These are phyloP conservation scores for Oryzias dopingdopingensis DNA, from an alignment of 2,797 vertebrate genomes.

Conservation along the genomic window DNA sequence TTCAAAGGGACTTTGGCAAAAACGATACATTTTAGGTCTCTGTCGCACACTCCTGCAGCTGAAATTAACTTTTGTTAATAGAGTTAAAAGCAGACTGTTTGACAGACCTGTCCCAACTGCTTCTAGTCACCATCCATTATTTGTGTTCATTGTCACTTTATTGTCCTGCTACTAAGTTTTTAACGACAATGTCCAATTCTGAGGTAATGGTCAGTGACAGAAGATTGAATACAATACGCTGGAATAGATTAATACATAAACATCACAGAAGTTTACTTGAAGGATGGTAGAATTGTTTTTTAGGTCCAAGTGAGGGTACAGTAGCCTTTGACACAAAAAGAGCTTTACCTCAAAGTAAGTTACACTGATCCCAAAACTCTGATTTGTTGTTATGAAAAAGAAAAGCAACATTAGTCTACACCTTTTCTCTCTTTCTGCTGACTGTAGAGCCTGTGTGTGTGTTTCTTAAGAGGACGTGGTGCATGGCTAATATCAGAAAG, in stretches of 20 bases:
- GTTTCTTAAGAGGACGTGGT: not conserved
- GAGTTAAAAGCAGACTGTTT: conserved; percentile 19
- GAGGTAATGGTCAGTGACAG: not conserved
- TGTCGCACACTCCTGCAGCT: not conserved
- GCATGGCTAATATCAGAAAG: conserved; percentile 54
- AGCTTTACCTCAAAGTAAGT: no score
- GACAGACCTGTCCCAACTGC: conserved; percentile 16
- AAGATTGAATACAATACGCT: not conserved
- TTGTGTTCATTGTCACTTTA: conserved; percentile 16
- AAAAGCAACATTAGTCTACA: conserved; percentile 32
- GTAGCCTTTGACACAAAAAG: no score
- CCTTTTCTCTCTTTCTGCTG: conserved; percentile 34
- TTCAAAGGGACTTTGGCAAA: conserved; percentile 2
- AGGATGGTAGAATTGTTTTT: no score
- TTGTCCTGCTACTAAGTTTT: conserved; percentile 12
- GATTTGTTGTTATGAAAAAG: conserved; percentile 21
- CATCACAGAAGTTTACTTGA: no score
- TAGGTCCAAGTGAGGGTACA: no score
- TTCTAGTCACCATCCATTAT: conserved; percentile 9
- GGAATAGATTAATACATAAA: no score
- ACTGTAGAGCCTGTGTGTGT: not conserved
- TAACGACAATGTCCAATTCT: not conserved
- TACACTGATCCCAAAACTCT: not conserved
- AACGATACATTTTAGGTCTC: not conserved
- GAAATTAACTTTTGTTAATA: conserved; percentile 14